Evolutionary conservation across 2,888 invertebrate genomes (phyloP).

Genomic region (Mamestra brassicae): DNA sequence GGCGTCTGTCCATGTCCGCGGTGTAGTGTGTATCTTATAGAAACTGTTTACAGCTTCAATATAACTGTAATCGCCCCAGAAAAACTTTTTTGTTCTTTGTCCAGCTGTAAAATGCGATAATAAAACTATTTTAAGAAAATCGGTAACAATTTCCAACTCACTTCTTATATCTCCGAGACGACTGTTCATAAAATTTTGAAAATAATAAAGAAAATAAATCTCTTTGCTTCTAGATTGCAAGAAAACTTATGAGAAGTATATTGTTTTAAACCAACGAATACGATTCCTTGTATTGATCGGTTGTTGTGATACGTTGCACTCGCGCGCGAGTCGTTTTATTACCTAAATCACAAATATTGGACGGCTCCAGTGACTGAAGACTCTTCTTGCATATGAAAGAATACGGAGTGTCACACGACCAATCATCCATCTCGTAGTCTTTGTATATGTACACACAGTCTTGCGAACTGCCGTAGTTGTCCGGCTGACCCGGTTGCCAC

Average conservation of each 20-base stretch:
- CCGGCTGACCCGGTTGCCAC: not conserved
- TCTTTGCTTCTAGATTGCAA: no score
- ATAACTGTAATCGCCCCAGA: constrained; percentile 81
- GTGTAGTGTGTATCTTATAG: constrained; percentile 81
- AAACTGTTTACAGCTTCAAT: constrained; percentile 74
- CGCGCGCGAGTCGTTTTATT: not conserved
- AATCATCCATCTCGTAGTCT: not conserved
- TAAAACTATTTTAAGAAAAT: no score
- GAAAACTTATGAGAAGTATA: no score
- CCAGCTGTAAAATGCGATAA: no score
- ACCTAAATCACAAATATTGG: not conserved
- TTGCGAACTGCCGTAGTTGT: not conserved
- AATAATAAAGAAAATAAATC: no score
- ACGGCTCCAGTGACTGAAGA: not conserved
- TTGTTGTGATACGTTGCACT: no score
- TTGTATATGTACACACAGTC: not conserved
- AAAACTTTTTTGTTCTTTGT: constrained; percentile 74
- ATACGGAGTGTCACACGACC: not conserved
- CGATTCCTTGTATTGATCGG: no score
- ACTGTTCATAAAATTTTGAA: no score
- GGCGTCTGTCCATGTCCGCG: constrained; percentile 77
- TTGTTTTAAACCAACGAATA: no score
- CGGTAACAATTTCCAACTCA: no score
- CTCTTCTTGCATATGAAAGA: constrained; percentile 6
- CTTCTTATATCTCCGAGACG: no score